These are phyloP conservation scores for Sarcophaga rosellei DNA, from an alignment of 2,888 invertebrate genomes.

Conservation along the genomic window DNA sequence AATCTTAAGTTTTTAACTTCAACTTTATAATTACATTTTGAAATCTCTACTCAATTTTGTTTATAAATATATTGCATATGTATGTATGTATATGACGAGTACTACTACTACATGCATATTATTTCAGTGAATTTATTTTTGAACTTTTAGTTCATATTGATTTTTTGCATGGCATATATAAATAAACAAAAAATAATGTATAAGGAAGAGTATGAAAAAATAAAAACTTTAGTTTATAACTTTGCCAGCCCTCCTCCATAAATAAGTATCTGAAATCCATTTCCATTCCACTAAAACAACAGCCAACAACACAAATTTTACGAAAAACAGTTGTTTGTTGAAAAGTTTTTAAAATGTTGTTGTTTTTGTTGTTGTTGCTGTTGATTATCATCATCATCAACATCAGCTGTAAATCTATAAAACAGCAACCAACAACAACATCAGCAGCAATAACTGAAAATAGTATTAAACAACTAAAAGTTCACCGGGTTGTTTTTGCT, in stretches of 20 bases:
- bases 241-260: not conserved
- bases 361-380: too few relatives aligned
- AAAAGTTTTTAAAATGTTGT: slow-evolving; percentile 50
- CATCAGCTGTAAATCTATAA: slow-evolving; percentile 31
- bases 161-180: slow-evolving; percentile 11
- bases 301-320: not conserved
- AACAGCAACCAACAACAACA: not conserved
- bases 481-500: slow-evolving; percentile 19
- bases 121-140: not conserved
- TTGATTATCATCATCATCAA: slow-evolving; percentile 41
- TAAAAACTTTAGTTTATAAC: slow-evolving; percentile 12
- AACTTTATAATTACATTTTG: slow-evolving; percentile 17
- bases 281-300: not conserved
- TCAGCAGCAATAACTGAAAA: not conserved
- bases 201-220: not conserved
- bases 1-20: not conserved
- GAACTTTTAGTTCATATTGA: slow-evolving; percentile 16
- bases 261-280: slow-evolving; percentile 33
- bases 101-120: not conserved
- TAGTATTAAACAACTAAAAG: slow-evolving; percentile 18
- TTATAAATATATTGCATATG: not conserved
- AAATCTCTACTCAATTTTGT: slow-evolving; percentile 1
- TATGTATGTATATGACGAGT: not conserved
- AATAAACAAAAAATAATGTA: not conserved
- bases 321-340: slow-evolving; percentile 38